Conservation (phyloP, 2,888 invertebrate species). For the Pseudolycoriella hygida region DNA sequence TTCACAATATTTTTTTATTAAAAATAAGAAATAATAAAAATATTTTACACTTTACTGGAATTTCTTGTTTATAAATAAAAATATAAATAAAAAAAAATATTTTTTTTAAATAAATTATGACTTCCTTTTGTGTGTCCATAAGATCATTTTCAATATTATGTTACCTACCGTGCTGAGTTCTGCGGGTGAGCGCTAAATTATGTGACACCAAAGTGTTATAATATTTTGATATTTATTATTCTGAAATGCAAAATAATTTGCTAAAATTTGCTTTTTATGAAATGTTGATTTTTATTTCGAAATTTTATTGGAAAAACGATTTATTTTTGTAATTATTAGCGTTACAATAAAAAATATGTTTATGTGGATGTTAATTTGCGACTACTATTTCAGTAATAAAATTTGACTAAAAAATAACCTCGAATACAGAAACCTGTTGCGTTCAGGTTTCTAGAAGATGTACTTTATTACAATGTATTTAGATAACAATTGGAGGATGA, state of each 20-base stretch:
- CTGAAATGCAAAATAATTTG: constrained; percentile 2
- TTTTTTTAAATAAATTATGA: neutral
- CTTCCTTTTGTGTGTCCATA: constrained; percentile 3
- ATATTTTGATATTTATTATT: neutral
- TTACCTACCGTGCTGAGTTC: constrained; percentile 4
- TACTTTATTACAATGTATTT: too few species aligned
- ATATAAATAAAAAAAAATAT: too few species aligned
- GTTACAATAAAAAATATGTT: too few species aligned
- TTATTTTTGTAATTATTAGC: too few species aligned
- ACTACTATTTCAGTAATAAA: too few species aligned
- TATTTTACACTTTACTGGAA: neutral
- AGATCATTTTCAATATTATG: constrained; percentile 4
- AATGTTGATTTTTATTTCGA: too few species aligned
- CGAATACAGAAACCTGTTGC: too few species aligned
- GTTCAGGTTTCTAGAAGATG: too few species aligned
- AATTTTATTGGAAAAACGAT: too few species aligned
- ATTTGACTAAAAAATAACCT: too few species aligned
- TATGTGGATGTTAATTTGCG: too few species aligned
- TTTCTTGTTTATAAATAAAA: neutral
- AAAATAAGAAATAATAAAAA: neutral
- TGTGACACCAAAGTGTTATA: constrained; percentile 3
- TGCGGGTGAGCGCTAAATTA: constrained; percentile 4
- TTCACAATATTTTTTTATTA: neutral
- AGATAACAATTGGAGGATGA: too few species aligned
- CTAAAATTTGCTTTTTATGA: neutral